Base-by-base conservation (phyloP, 2,888 invertebrate genomes). In the Andrena haemorrhoa region DNA sequence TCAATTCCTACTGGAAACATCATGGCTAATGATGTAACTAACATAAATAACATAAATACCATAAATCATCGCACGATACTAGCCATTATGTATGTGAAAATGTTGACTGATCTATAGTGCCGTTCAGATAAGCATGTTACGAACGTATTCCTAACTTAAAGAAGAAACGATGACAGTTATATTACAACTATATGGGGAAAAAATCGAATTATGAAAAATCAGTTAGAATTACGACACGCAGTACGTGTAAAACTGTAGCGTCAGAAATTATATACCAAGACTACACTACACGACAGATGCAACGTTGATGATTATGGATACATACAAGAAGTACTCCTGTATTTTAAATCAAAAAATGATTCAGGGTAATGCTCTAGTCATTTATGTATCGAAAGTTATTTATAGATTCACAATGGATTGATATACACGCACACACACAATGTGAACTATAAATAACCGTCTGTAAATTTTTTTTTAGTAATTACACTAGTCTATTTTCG, bases 11-110 rank as follows among this genome's bases (percentile, higher is more conserved):
- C 41, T 8, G 5, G 20, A 47, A 68, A 49, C 53, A 51, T 60
- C 83, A 56, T 73, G 79, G 75, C 74, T 83, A 83, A 71, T 31
- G 58, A 63, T 79, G 68, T 75, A 78, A 79, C 8, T 79, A 61
- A 33, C 70, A 56, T 61, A 41, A 41, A 41, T 41, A 41, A 16
- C 41, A 41, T 41, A 41, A 41, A 35, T 35, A 64, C 60, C 56
- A 76, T 61, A 66, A 83, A 66, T 72, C 71, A 80, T 77, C 84
- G 84, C 88, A 88, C 86, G 84, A 84, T 79, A 87, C 82, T 84
- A 88, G 82, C 86, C 84, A 86, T 64, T 80, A 77, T 76, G 72
- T 60, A 88, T 71, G 75, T 70, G 72, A 75, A 82, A 58, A 72
- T 70, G 65, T 74, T 53, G 84, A 88, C 88, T 86, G 86, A 88